Percentiles rank a stretch among this genome's conserved stretches.
phyloP scores from a whole-genome alignment of 2,113 vertebrate species.

The Vombatus ursinus region DNA sequence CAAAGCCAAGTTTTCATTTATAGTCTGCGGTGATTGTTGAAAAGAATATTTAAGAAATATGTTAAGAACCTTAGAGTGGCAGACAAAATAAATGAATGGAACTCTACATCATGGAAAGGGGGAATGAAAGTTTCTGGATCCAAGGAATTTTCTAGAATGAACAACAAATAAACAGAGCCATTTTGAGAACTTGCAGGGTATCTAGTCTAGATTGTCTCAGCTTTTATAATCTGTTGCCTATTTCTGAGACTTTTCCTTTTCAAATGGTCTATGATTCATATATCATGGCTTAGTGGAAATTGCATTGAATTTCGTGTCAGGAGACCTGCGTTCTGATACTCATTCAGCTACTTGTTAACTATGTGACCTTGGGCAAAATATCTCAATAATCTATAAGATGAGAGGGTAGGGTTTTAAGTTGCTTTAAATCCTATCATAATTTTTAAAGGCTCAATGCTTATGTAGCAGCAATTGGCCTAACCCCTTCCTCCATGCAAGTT shows the following conservation, averaged over 20 bases:
- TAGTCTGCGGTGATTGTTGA: slow-evolving; percentile 15
- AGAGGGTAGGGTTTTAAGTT: not conserved
- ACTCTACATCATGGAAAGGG: not conserved
- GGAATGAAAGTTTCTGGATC: not conserved
- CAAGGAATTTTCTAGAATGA: not conserved
- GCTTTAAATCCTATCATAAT: not conserved
- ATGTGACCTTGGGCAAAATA: not conserved
- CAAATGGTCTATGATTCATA: too few species aligned
- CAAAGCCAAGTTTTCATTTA: slow-evolving; percentile 20
- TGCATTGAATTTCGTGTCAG: not conserved
- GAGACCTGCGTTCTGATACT: not conserved
- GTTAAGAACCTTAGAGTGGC: not conserved
- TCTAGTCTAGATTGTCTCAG: not conserved
- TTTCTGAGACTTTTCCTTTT: slow-evolving; percentile 14
- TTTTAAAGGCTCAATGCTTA: not conserved
- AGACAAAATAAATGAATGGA: slow-evolving; percentile 1
- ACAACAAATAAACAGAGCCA: not conserved
- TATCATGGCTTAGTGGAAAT: not conserved
- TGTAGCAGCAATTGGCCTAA: not conserved
- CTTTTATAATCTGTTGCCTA: slow-evolving; percentile 34
- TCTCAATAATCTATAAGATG: not conserved
- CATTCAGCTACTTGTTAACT: not conserved
- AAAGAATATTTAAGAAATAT: not conserved
- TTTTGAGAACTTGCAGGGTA: not conserved
- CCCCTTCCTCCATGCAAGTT: not conserved